Evolutionary conservation across 1,140 invertebrate genomes (phyloP).

Genomic region (Euglossa dilemma): DNA sequence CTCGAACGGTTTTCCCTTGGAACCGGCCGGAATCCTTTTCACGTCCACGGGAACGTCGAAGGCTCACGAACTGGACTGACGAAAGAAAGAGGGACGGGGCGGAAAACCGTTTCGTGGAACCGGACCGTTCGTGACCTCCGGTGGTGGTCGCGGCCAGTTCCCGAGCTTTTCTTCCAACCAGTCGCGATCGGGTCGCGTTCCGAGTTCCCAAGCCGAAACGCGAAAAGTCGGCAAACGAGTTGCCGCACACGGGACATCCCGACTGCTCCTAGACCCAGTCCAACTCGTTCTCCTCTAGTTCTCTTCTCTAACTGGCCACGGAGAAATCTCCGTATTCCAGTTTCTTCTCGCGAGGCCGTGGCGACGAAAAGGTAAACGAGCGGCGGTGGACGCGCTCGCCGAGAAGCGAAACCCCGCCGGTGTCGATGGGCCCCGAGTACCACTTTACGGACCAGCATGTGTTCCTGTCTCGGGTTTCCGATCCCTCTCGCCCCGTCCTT

Average conservation of each 20-base stretch:
- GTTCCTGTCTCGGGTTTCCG: slow-evolving; percentile 63
- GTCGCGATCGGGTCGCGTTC: slow-evolving; percentile 62
- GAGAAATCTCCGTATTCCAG: too few relatives aligned
- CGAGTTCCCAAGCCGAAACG: slow-evolving; percentile 48
- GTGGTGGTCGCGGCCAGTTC: slow-evolving; percentile 58
- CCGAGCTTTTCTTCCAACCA: slow-evolving; percentile 57
- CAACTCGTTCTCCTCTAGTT: slow-evolving; percentile 1
- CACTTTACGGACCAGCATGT: slow-evolving; percentile 61
- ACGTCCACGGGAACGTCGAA: background rate
- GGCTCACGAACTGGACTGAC: slow-evolving; percentile 2
- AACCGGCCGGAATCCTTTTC: background rate
- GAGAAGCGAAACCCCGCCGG: slow-evolving; percentile 31
- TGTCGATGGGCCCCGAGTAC: slow-evolving; percentile 50
- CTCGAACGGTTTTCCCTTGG: too few relatives aligned
- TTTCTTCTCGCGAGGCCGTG: too few relatives aligned
- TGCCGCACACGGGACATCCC: slow-evolving; percentile 9
- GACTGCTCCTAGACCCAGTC: background rate
- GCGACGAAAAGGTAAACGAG: background rate
- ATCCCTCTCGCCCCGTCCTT: background rate
- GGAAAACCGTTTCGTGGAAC: slow-evolving; percentile 67
- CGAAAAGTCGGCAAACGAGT: slow-evolving; percentile 23
- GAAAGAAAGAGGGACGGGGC: background rate
- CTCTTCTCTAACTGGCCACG: too few relatives aligned
- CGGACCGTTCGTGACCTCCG: slow-evolving; percentile 76
- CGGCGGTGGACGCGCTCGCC: slow-evolving; percentile 1